A percentile compares a stretch with the other conserved stretches of the same genome.
Conservation (phyloP, 2,113 vertebrate species). For the Tupaia tana region DNA sequence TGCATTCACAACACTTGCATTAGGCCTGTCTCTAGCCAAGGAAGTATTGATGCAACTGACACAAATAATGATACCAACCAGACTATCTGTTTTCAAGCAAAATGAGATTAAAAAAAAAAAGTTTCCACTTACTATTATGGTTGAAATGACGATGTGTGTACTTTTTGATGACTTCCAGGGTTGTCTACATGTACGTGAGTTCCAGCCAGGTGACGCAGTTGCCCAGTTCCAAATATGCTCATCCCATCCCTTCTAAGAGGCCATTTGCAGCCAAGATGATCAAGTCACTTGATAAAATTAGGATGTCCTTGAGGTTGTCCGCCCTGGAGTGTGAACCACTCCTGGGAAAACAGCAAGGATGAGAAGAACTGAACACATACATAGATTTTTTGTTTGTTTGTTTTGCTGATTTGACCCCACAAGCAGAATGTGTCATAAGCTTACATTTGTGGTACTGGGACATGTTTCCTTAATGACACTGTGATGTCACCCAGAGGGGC, state of each 20-base stretch:
- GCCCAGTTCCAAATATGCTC: neutral
- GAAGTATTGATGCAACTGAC: neutral
- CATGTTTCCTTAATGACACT: neutral
- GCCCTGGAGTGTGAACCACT: neutral
- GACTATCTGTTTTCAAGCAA: constrained; percentile 39
- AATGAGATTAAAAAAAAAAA: neutral
- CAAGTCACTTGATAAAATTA: rapidly evolving
- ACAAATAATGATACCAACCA: constrained; percentile 45
- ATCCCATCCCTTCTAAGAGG: neutral
- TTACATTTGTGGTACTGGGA: neutral
- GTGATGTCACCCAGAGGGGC: neutral
- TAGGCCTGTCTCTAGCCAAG: neutral
- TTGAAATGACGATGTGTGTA: neutral
- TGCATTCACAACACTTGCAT: neutral
- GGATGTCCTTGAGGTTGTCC: neutral
- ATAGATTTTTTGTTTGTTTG: neutral
- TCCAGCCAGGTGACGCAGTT: neutral
- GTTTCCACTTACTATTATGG: neutral
- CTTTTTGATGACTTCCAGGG: constrained; percentile 1
- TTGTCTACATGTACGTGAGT: neutral
- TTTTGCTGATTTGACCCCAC: neutral
- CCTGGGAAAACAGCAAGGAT: rapidly evolving
- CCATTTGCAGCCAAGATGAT: no score
- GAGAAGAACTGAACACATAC: neutral
- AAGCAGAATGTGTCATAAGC: neutral